These are phyloP conservation scores for Synergus gifuensis DNA, from an alignment of 2,888 invertebrate genomes.

Conservation along the genomic window DNA sequence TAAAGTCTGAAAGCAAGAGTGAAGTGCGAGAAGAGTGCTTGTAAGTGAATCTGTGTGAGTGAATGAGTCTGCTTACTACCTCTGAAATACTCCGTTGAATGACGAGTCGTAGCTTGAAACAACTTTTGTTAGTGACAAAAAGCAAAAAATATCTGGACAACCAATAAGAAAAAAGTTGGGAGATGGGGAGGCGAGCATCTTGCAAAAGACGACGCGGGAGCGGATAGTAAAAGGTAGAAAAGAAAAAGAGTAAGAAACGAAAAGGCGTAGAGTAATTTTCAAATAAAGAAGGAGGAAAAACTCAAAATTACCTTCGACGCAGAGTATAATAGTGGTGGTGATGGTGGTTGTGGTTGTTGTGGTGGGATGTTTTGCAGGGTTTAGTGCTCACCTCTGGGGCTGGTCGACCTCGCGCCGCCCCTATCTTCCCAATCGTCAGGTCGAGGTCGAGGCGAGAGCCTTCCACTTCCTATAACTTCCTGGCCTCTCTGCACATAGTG, in stretches of 20 bases:
- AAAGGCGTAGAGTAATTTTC: conserved; percentile 20
- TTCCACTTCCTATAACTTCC: conserved; percentile 74
- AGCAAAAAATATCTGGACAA: conserved; percentile 46
- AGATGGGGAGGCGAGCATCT: conserved; percentile 11
- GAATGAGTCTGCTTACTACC: conserved; percentile 48
- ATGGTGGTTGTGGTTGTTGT: conserved; percentile 67
- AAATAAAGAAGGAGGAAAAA: conserved; percentile 62
- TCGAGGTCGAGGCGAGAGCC: conserved; percentile 73
- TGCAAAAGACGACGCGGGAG: not conserved
- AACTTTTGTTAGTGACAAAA: conserved; percentile 59
- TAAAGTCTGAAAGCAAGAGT: conserved; percentile 48
- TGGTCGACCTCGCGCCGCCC: conserved; percentile 75
- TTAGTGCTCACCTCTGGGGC: conserved; percentile 78
- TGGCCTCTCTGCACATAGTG: conserved; percentile 87
- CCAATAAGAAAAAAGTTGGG: conserved; percentile 30
- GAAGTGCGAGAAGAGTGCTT: conserved; percentile 44
- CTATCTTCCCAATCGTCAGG: conserved; percentile 73
- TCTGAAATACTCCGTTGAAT: conserved; percentile 45
- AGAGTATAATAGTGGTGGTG: conserved; percentile 73
- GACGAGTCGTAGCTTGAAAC: conserved; percentile 57
- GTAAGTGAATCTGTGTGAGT: conserved; percentile 45
- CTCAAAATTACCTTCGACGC: conserved; percentile 75
- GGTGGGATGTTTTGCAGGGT: conserved; percentile 65
- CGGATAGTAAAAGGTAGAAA: conserved; percentile 33
- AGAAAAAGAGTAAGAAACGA: conserved; percentile 24